Evolutionary conservation across 2,797 vertebrate genomes (phyloP).

Genomic region (Psittacula derbiana): DNA sequence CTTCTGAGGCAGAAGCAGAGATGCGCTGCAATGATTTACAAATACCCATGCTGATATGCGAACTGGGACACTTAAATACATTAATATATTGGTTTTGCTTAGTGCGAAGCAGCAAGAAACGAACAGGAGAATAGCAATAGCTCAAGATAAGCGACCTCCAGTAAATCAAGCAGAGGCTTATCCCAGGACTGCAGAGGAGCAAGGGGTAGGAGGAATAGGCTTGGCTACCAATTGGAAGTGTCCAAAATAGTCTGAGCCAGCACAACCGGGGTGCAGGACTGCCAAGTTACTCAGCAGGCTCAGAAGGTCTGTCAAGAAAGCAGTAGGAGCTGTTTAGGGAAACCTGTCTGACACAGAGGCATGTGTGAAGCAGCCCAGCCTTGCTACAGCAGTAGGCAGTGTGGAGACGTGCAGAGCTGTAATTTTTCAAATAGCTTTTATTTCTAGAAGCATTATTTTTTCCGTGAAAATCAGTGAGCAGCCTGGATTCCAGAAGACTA

Average conservation of each 20-base stretch:
- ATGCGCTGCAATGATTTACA: background rate
- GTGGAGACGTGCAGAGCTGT: background rate
- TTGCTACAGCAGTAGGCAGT: background rate
- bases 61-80: background rate
- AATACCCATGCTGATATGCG: background rate
- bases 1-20: background rate
- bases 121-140: background rate
- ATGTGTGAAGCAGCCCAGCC: background rate
- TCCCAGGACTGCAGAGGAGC: background rate
- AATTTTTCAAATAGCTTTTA: background rate
- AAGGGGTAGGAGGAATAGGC: background rate
- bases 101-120: background rate
- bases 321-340: background rate
- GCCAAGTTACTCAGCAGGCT: slow-evolving; percentile 25
- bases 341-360: background rate
- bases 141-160: background rate
- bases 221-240: background rate
- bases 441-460: background rate
- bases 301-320: slow-evolving; percentile 3
- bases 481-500: background rate
- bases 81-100: background rate
- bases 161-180: slow-evolving; percentile 19
- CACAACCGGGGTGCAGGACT: background rate
- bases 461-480: background rate
- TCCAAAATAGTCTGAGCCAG: background rate